Evolutionary conservation across 2,113 vertebrate species (phyloP), one percentile per base, ranked within the genome.

Genomic region (Mesembrinibis cayennensis): DNA sequence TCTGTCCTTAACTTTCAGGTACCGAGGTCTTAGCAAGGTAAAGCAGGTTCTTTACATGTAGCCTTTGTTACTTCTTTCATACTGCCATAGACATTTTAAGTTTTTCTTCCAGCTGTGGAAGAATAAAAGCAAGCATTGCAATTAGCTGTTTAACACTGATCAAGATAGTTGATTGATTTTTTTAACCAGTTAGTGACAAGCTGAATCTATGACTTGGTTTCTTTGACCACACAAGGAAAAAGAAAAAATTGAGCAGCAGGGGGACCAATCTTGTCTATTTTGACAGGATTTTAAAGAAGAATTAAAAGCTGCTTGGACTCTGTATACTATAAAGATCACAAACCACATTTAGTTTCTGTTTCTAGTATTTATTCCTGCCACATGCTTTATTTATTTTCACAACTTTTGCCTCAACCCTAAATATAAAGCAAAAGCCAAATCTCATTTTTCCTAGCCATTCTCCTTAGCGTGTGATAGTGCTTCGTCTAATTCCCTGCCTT

Each of bases 181-280:
- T 90, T 95, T 96, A 89, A 89, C 90, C 78, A 38, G 76, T 95
- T 92, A 96, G 40, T 95, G 87, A 82, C 73, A 95, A 50, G 38
- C 50, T 49, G 73, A 81, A 87, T 87, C 53, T 82, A 21, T 88
- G 72, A 89, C 88, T 95, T 94, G 45, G 58, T 94, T 95, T 90
- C 45, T 56, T 56, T 26, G 77, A 82, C 71, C 67, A 69, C 53
- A 49, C 26, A 55, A 96, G 90, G 45, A 78, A 72, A 56, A 67
- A 55, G 40, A 44, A 52, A 45, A 69, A 58, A 40, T 3, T 29
- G 38, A 93, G 40, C 44, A 53, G 26, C 34, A 11, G 56, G 49
- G 30, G 13, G 52, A n/a, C 22, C 55, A 59, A 3, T 91, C 81
- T 76, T 79, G 59, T 80, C n/a, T 2, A 3, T 84, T 55, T 44